Conservation (phyloP, 1,140 invertebrate species). For the Conus ventricosus region DNA sequence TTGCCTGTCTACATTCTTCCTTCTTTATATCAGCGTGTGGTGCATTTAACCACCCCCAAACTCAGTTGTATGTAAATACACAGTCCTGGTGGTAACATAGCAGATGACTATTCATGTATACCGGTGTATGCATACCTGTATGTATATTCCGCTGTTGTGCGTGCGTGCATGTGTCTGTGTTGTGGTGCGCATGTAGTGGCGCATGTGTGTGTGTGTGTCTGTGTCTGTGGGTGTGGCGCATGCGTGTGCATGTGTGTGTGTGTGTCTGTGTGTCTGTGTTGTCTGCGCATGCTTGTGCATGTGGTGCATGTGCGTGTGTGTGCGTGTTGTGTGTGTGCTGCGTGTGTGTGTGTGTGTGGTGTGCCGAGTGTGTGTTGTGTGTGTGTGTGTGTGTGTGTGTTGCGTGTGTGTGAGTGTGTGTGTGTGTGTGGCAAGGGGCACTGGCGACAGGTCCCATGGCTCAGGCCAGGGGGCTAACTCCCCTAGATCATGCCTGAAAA, state of each 20-base stretch:
- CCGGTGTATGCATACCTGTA: background rate
- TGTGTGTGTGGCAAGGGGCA: constrained; percentile 52
- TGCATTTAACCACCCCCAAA: too few species aligned
- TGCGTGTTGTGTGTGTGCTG: background rate
- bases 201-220: background rate
- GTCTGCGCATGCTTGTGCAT: too few species aligned
- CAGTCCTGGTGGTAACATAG: too few species aligned
- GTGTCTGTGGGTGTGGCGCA: background rate
- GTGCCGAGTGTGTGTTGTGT: background rate
- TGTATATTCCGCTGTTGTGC: background rate
- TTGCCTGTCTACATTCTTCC: too few species aligned
- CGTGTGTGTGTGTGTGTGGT: background rate
- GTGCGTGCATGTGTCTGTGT: background rate
- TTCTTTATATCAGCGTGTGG: too few species aligned
- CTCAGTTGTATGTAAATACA: too few species aligned
- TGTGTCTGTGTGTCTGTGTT: too few species aligned
- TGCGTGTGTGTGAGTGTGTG: too few species aligned
- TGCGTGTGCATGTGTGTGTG: background rate
- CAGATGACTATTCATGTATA: background rate
- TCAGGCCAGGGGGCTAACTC: constrained; percentile 94
- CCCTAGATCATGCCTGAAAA: constrained; percentile 95
- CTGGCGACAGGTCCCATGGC: constrained; percentile 96
- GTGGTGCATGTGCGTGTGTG: too few species aligned
- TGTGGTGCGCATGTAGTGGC: background rate
- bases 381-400: too few species aligned